Base-by-base conservation (phyloP, 2,797 vertebrate species). In the Rhinoraja longicauda region DNA sequence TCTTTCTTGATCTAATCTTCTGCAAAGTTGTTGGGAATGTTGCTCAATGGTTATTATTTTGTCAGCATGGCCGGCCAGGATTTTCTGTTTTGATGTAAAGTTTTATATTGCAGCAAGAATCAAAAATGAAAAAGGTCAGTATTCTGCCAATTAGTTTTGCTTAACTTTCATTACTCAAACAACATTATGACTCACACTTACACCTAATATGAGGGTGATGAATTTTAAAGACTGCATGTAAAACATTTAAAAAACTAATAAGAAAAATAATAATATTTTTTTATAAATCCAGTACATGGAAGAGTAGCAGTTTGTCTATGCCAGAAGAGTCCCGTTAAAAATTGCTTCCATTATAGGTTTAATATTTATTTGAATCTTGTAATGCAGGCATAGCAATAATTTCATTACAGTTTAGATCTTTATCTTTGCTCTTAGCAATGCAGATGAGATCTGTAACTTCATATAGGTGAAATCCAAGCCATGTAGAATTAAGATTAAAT, bases 1-100 rank as follows among this genome's bases (percentile, higher is more conserved):
- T 57, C 96, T 96, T 90, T 97, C 96, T 78, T 97, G 96, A 94
- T 95, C 96, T 62, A 97, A 96, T 93, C 95, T 96, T 15, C 96
- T 95, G 93, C 97, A 94, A 2, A 98, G 94, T 93, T 98, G 97
- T 84, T 96, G 96, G 32, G 98, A 95, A 79, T 98, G 97, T 0
- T 95, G 96, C 94, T 97, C 96, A 0, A 95, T 94, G 0, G 95
- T 96, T 75, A 73, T 72, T 45, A 92, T 92, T 94, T 97, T 97
- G 94, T 97, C 96, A 93, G 96, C 93, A 93, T 97, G 95, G 94
- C 93, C 95, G 93, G 95, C 94, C 93, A 97, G 94, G 94, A 95
- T 94, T 97, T 97, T 96, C 93, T n/a, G 81, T 94, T 90, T 94
- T 76, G 88, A 93, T 93, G 93, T 45, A 93, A 94, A 76, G 93